Conservation (phyloP, 2,888 invertebrate species). For the Chymomyza fuscimana region DNA sequence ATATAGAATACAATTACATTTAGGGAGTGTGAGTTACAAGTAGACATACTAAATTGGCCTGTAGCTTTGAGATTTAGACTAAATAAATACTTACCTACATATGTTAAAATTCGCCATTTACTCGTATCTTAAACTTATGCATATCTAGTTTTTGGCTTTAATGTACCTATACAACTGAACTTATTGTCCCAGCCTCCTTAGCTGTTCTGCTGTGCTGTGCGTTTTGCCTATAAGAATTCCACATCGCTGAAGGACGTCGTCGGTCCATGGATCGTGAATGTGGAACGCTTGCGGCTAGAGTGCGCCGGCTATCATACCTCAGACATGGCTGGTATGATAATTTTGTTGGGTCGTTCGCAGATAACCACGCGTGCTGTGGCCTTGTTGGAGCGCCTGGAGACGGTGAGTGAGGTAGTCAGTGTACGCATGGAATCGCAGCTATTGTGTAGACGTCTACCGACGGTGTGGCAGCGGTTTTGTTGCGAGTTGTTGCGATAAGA, state of each 20-base stretch:
- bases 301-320: slow-evolving; percentile 79
- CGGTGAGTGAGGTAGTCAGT: slow-evolving; percentile 78
- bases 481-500: slow-evolving; percentile 74
- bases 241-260: slow-evolving; percentile 68
- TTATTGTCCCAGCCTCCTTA: slow-evolving; percentile 68
- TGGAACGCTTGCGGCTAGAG: slow-evolving; percentile 60
- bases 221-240: slow-evolving; percentile 54
- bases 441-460: slow-evolving; percentile 78
- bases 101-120: not conserved
- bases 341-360: slow-evolving; percentile 75
- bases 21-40: not conserved
- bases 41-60: not conserved
- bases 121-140: slow-evolving; percentile 25
- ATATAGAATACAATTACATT: slow-evolving; percentile 26
- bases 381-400: slow-evolving; percentile 77
- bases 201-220: not conserved
- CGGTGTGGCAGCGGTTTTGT: slow-evolving; percentile 77
- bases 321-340: slow-evolving; percentile 75
- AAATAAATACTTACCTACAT: not conserved
- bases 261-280: slow-evolving; percentile 55
- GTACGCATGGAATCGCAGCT: slow-evolving; percentile 80
- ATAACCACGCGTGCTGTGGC: slow-evolving; percentile 76
- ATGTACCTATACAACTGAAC: slow-evolving; percentile 53
- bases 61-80: not conserved
- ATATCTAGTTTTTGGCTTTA: slow-evolving; percentile 10